Base-by-base conservation (phyloP, 1,140 invertebrate species). In the Babylonia areolata region DNA sequence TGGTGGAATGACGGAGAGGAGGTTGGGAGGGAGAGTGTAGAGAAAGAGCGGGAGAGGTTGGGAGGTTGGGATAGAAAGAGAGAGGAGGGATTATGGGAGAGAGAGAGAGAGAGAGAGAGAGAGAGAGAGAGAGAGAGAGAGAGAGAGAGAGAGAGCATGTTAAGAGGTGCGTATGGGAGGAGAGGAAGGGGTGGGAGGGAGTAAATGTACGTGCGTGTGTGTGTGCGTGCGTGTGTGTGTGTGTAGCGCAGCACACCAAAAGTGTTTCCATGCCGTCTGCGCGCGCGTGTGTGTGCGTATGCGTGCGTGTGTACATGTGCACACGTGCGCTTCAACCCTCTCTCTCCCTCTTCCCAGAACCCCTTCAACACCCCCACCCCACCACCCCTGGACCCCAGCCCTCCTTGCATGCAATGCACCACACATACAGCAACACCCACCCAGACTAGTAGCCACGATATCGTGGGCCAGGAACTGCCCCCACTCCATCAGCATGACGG, bases 401-500 rank as follows among this genome's bases (percentile, higher is more conserved):
- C n/a, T n/a, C n/a, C n/a, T n/a, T n/a, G n/a, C n/a, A n/a, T n/a
- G n/a, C n/a, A n/a, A n/a, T n/a, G n/a, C n/a, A n/a, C n/a, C n/a
- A n/a, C n/a, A n/a, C n/a, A n/a, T n/a, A n/a, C n/a, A n/a, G n/a
- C n/a, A n/a, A n/a, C 28, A 73, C n/a, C 35, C 28, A 64, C 58
- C 58, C 3, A 64, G 58, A 6, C 3, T 3, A 9, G 58, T 64
- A 3, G 9, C 58, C 17, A 28, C 28, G 58, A 89, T 81, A 93
- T 99, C 99, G 92, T 99, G 99, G 94, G 99, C 99, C 15, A 99
- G 92, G 95, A 99, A 99, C 94, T 99, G 99, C 2, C 99, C 99
- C 99, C 99, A 99, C 94, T 99, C 99, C 99, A 99, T 99, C 0
- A 99, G 96, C 98, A 99, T 99, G 90, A 6, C 96, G 95, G 42